phyloP scores from a whole-genome alignment of 1,140 invertebrate species.

The Hypsibius dujardini region DNA sequence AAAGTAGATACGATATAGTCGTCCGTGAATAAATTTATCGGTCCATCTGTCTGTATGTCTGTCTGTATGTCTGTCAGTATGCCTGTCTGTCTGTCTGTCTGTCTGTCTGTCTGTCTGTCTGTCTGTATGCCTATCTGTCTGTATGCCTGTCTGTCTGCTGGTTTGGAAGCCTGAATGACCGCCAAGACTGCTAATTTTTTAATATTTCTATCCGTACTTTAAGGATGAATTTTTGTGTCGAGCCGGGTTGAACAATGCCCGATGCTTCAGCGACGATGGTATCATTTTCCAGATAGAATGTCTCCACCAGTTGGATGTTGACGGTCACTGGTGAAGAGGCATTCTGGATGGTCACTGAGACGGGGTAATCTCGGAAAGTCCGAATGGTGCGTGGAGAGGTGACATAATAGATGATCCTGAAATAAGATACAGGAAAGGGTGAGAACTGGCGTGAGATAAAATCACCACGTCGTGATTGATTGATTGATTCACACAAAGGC shows the following conservation, averaged over 20 bases:
- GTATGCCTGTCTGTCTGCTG: no score
- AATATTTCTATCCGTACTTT: not conserved
- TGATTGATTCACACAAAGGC: no score
- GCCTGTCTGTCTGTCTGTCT: no score
- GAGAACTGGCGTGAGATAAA: not conserved
- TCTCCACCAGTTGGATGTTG: conserved; percentile 3
- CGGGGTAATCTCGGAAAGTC: not conserved
- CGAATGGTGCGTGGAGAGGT: not conserved
- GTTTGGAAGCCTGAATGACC: no score
- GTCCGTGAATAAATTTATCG: no score
- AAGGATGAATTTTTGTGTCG: not conserved
- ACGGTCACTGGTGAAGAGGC: not conserved
- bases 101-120: no score
- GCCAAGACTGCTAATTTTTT: no score
- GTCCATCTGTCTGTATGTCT: no score
- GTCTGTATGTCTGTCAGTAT: no score
- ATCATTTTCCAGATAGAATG: not conserved
- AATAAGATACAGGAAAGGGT: not conserved
- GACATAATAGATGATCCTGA: conserved; percentile 9
- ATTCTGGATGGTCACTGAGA: conserved; percentile 12
- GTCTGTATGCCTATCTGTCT: no score
- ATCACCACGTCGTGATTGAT: no score
- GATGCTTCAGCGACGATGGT: not conserved
- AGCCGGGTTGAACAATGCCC: not conserved
- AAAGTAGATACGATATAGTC: no score